Conservation (phyloP, 2,797 vertebrate species). For the Cossypha caffra region DNA sequence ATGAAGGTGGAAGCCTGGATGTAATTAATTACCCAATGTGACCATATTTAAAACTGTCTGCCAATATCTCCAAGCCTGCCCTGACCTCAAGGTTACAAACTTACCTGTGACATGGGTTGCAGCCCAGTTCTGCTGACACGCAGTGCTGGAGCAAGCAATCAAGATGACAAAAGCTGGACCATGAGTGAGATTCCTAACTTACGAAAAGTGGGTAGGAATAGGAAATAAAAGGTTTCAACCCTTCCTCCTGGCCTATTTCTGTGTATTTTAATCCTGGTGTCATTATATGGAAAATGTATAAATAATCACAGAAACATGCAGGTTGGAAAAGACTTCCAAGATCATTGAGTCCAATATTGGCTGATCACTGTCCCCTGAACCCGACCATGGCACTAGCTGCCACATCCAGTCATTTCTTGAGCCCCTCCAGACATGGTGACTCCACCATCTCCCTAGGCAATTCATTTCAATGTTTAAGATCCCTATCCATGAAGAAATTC, state of each 20-base stretch:
- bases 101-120: no score
- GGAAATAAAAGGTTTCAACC: neutral
- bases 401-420: rapidly evolving
- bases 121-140: neutral
- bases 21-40: neutral
- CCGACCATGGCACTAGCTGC: no score
- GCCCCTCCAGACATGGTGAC: neutral
- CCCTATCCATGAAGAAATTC: neutral
- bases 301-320: neutral
- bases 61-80: neutral
- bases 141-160: neutral
- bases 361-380: rapidly evolving
- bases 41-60: neutral
- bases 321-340: neutral
- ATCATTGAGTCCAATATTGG: rapidly evolving
- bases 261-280: neutral
- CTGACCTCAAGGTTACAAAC: neutral
- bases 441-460: no score
- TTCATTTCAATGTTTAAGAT: neutral
- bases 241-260: neutral
- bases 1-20: neutral
- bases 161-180: neutral
- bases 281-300: neutral
- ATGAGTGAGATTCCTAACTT: neutral
- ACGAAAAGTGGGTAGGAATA: neutral